Percentiles rank a stretch among this genome's conserved stretches.
These are phyloP conservation scores for Aporophyla nigra DNA, from an alignment of 2,888 invertebrate species.

Conservation along the genomic window DNA sequence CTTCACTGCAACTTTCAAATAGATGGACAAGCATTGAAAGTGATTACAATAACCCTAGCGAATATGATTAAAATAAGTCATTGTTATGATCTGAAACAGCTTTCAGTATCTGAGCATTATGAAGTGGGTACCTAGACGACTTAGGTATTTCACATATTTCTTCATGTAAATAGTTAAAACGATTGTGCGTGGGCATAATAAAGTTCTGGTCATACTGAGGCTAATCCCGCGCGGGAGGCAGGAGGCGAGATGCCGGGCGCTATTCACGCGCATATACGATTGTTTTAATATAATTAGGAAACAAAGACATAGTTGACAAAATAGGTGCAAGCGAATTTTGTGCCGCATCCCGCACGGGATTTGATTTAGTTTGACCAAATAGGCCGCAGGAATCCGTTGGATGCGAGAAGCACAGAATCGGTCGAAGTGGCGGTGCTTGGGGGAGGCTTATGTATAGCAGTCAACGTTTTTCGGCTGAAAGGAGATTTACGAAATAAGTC, in stretches of 20 bases:
- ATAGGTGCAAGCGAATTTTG: background rate
- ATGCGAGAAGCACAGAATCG: no score
- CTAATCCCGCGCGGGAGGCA: no score
- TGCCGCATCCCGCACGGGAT: background rate
- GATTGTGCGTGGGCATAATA: background rate
- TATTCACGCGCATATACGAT: no score
- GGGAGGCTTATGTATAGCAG: no score
- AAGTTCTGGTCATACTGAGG: background rate
- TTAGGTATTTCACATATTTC: background rate
- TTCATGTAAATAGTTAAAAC: background rate
- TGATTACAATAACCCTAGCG: background rate
- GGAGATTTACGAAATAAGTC: conserved; percentile 35
- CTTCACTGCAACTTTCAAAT: background rate
- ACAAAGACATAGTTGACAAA: background rate
- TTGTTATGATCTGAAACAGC: background rate
- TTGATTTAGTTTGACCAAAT: background rate
- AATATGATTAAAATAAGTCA: background rate
- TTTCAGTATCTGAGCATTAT: background rate
- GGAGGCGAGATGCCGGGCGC: background rate
- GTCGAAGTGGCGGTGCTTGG: no score
- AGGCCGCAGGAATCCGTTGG: no score
- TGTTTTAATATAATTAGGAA: background rate
- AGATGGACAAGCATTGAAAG: background rate
- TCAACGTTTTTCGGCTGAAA: no score
- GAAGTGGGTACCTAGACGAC: background rate